Conservation (phyloP, 53 echinoderm and acorn worm genomes). For the Crossaster papposus region DNA sequence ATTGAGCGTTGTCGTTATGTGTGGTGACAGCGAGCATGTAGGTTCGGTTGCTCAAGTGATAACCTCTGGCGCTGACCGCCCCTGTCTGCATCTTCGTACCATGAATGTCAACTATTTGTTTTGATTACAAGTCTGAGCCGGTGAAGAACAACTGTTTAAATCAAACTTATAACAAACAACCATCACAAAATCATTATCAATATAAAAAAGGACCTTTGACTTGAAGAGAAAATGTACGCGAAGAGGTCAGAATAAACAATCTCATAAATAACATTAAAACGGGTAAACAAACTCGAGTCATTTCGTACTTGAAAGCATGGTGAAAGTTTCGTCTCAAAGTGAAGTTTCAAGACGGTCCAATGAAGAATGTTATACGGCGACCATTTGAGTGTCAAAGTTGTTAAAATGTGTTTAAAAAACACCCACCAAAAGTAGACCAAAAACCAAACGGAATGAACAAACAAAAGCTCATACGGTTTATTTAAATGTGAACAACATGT, state of each 20-base stretch:
- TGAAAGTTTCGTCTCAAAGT: neutral
- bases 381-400: no score
- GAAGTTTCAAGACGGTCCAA: neutral
- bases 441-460: no score
- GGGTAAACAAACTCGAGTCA: neutral
- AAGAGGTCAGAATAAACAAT: constrained; percentile 4
- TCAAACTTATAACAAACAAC: constrained; percentile 16
- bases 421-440: no score
- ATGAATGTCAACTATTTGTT: neutral
- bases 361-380: no score
- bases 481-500: no score
- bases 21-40: neutral
- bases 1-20: neutral
- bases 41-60: neutral
- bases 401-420: no score
- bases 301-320: neutral
- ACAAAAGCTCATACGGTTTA: no score
- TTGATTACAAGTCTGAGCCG: neutral
- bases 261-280: constrained; percentile 13
- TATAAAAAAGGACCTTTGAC: constrained; percentile 3
- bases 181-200: neutral
- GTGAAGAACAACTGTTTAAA: constrained; percentile 18
- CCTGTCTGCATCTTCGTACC: neutral
- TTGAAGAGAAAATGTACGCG: neutral
- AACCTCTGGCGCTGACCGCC: no score